Evolutionary conservation across 1,140 invertebrate genomes (phyloP), one percentile per base, ranked within the genome.

Genomic region (Euura lappo): DNA sequence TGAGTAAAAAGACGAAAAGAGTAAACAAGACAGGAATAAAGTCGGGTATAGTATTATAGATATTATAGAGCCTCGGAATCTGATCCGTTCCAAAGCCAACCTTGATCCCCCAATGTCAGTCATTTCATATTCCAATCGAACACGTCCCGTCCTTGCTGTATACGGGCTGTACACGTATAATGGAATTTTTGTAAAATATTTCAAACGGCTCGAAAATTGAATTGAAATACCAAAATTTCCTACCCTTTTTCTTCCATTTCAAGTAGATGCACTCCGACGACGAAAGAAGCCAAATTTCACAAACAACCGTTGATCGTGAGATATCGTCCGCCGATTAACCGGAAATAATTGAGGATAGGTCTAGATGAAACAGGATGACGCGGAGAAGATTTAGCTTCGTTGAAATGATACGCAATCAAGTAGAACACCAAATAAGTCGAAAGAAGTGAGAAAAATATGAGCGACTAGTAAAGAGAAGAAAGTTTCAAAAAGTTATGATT

Each of bases 121-220:
- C 51, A 60, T 60, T 60, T 60, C 51, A 60, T 60, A 60, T 60
- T 60, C 51, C 51, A 60, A 60, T 60, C 51, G 51, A 60, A 60
- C 51, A 60, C 8, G 51, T n/a, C 51, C 6, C 51, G 51, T 3
- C 6, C 51, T 60, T n/a, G 51, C 51, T 60, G 3, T 60, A 60
- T 60, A 60, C 8, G 51, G 51, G 51, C 51, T n/a, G 51, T 11
- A 60, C 28, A 28, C 28, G 28, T 28, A 60, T n/a, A 8, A 60
- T 60, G 51, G 51, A 60, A 60, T 60, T 60, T n/a, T 2, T 5
- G 28, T 60, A 8, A 60, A 60, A 60, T 60, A 60, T 60, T n/a
- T 6, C 13, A 11, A 60, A 8, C 51, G 51, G 3, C 51, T 60
- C 13, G 51, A 6, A 6, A 8, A 3, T 6, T 60, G 51, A n/a